These are phyloP conservation scores for Nautilus pompilius DNA, from an alignment of 1,140 invertebrate genomes.

Conservation along the genomic window DNA sequence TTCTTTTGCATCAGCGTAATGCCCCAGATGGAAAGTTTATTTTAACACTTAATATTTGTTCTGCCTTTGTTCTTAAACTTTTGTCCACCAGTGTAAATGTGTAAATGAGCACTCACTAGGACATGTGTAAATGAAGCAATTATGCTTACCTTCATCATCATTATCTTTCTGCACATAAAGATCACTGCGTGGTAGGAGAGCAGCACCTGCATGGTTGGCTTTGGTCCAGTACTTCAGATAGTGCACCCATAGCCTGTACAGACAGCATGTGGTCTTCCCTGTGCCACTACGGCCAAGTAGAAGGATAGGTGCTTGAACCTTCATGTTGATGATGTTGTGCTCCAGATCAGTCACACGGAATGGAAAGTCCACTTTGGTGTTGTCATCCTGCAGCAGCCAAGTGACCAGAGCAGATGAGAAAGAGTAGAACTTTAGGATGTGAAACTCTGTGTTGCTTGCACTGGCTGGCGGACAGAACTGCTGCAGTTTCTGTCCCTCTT, in stretches of 20 bases:
- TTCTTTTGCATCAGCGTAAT: too few relatives aligned
- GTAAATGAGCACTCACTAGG: background rate
- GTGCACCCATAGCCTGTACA: slow-evolving; percentile 45
- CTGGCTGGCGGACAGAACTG: slow-evolving; percentile 41
- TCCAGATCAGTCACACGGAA: slow-evolving; percentile 48
- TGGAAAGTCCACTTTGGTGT: slow-evolving; percentile 45
- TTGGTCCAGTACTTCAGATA: slow-evolving; percentile 43
- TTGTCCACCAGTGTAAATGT: too few relatives aligned
- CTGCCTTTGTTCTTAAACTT: too few relatives aligned
- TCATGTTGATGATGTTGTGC: slow-evolving; percentile 46
- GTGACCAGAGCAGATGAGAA: slow-evolving; percentile 42
- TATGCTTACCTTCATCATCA: background rate
- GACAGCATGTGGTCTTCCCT: slow-evolving; percentile 50
- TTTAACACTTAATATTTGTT: too few relatives aligned
- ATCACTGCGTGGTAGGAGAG: slow-evolving; percentile 23
- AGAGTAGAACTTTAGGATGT: slow-evolving; percentile 51
- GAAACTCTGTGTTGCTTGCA: slow-evolving; percentile 45
- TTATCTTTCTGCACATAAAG: slow-evolving; percentile 14
- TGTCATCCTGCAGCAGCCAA: slow-evolving; percentile 31
- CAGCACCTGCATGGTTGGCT: slow-evolving; percentile 24
- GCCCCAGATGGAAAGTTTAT: too few relatives aligned
- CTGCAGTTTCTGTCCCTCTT: slow-evolving; percentile 17
- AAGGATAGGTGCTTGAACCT: slow-evolving; percentile 32
- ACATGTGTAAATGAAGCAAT: background rate
- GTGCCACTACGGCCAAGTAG: slow-evolving; percentile 47